A percentile compares a stretch with the other conserved stretches of the same genome.
Evolutionary conservation across 2,797 vertebrate genomes (phyloP).

Genomic region (Serranus cabrilla): DNA sequence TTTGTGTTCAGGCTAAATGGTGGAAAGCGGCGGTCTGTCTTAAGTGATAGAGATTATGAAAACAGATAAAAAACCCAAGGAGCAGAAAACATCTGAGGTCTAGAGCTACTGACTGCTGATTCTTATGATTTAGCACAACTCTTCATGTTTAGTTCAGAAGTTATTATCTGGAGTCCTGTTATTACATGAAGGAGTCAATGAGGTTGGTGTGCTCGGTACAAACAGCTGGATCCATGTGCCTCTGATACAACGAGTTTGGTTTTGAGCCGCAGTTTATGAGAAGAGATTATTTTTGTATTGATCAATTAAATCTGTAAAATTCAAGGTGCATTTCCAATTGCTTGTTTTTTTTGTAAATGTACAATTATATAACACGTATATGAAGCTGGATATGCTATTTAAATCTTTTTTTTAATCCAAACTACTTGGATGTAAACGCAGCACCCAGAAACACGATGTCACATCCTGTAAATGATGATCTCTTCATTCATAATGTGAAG

Average conservation of each 20-base stretch:
- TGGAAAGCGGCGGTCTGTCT: constrained; percentile 30
- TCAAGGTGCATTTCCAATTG: not conserved
- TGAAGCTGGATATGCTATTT: no score
- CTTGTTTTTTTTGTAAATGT: not conserved
- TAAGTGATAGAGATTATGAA: constrained; percentile 70
- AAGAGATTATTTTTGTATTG: not conserved
- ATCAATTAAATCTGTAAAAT: not conserved
- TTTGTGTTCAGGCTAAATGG: constrained; percentile 3
- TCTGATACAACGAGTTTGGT: not conserved
- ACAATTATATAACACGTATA: no score
- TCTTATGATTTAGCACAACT: constrained; percentile 40
- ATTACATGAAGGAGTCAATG: constrained; percentile 33
- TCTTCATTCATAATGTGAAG: no score
- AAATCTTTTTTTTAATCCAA: no score
- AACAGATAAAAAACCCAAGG: constrained; percentile 69
- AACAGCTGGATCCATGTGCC: constrained; percentile 11
- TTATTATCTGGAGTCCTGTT: constrained; percentile 37
- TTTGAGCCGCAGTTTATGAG: not conserved
- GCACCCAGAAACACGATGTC: no score
- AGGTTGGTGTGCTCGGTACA: constrained; percentile 24
- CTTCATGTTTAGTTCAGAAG: constrained; percentile 10
- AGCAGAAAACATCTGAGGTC: constrained; percentile 53
- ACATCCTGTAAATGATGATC: no score
- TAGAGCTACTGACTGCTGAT: constrained; percentile 58
- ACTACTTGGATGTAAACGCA: no score